phyloP scores from a whole-genome alignment of 2,888 invertebrate genomes.

The Mechanitis messenoides region DNA sequence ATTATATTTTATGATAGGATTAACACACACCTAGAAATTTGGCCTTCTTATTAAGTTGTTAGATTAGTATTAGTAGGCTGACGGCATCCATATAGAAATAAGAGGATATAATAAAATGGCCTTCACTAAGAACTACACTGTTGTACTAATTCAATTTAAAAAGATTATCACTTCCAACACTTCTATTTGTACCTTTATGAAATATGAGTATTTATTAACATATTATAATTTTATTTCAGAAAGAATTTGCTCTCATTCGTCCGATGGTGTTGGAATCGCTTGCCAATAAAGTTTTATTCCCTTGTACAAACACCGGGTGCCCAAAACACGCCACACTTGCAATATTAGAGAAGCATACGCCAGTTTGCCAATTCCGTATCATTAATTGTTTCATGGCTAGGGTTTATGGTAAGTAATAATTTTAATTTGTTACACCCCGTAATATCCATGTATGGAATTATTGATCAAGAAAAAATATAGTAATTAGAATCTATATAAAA shows the following conservation, averaged over 20 bases:
- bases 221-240: constrained; percentile 45
- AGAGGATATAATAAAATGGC: background rate
- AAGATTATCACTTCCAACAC: too few species aligned
- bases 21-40: too few species aligned
- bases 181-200: background rate
- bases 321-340: constrained; percentile 72
- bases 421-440: background rate
- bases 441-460: too few species aligned
- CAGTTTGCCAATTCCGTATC: constrained; percentile 63
- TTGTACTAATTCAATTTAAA: too few species aligned
- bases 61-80: constrained; percentile 1
- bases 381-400: constrained; percentile 74
- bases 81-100: background rate
- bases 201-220: background rate
- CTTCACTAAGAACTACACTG: background rate
- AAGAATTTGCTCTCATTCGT: constrained; percentile 72
- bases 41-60: background rate
- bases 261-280: constrained; percentile 76
- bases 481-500: too few species aligned
- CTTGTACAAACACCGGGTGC: constrained; percentile 77
- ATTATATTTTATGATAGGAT: too few species aligned
- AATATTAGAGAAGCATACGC: constrained; percentile 70
- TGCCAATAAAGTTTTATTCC: constrained; percentile 77
- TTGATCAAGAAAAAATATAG: too few species aligned
- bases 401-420: constrained; percentile 57